A percentile compares a stretch with the other conserved stretches of the same genome.
Conservation (phyloP, 92 coral and sea anemone species). For the Plumapathes pennacea region DNA sequence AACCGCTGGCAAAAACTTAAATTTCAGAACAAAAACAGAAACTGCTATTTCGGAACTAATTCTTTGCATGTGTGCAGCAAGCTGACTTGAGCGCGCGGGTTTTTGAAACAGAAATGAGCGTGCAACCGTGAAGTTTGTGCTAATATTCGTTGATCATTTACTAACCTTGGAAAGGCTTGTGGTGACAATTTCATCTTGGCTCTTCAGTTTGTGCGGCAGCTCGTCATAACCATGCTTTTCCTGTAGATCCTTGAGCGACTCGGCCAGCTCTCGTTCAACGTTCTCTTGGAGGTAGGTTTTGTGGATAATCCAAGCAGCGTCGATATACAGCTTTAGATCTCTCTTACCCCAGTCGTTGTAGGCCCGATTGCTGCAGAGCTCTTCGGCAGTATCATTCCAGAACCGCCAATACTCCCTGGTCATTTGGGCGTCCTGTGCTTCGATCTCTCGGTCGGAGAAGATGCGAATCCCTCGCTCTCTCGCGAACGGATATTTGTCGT, state of each 20-base stretch:
- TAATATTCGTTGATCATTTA: background rate
- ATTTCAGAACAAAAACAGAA: too few species aligned
- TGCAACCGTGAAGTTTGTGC: background rate
- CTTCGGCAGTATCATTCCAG: conserved; percentile 98
- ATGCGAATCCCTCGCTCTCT: conserved; percentile 88
- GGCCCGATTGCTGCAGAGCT: conserved; percentile 96
- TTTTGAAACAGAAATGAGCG: too few species aligned
- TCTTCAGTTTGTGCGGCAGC: conserved; percentile 84
- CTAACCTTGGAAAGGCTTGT: conserved; percentile 83
- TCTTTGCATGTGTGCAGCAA: too few species aligned
- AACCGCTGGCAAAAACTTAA: too few species aligned
- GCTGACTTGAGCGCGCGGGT: too few species aligned
- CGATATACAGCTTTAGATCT: conserved; percentile 94
- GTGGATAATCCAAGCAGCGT: conserved; percentile 98
- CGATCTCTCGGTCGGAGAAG: conserved; percentile 94
- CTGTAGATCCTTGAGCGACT: conserved; percentile 70
- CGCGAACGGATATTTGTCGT: conserved; percentile 86
- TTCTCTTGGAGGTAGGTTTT: conserved; percentile 91
- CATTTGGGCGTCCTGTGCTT: conserved; percentile 97
- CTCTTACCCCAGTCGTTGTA: conserved; percentile 99
- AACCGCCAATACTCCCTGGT: conserved; percentile 95
- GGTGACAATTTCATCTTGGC: conserved; percentile 87
- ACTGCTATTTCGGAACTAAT: too few species aligned
- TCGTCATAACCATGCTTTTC: conserved; percentile 81
- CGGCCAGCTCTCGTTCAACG: conserved; percentile 80